Base-by-base conservation (phyloP, 1,140 invertebrate genomes). In the Oreohelix idahoensis region DNA sequence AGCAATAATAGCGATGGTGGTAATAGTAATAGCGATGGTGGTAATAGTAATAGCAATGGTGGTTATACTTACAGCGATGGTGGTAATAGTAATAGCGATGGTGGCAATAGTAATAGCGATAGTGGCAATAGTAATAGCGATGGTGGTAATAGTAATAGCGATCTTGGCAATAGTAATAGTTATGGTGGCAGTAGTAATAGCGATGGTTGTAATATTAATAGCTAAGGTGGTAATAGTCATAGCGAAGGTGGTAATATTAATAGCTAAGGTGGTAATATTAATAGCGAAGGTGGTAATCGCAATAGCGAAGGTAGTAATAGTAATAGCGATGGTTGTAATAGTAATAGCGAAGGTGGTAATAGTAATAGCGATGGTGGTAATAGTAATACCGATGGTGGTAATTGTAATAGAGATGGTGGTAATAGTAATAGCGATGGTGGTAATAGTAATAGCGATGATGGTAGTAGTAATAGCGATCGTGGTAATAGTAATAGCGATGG, bases 271-370 rank as follows among this genome's bases (percentile, higher is more conserved):
- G 20, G 53, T 58, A 58, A 20, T 58, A 58, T 5, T 58, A 58
- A 20, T 58, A 58, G 53, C 20, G 20, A 20, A 11, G 20, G 53
- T 58, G 20, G 53, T 58, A 23, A n/a, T 58, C 5, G 53, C 20
- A 23, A 20, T 58, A 58, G 53, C 20, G 23, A 20, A 11, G 23
- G 53, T 58, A 58, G 53, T 58, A 58, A 20, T 58, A 58, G 53
- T 58, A 42, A 10, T 38, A 58, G 74, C 42, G 17, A 29, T 76
- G 17, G 74, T 39, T 45, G 74, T 42, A 42, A 38, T 76, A 49
- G 74, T 76, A 42, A 38, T 49, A 76, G 74, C 42, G 42, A 26
- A 45, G n/a, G 74, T 76, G n/a, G 29, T 49, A 49, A 17, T 49
- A 58, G 53, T 58, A 23, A n/a, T 58, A 58, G 53, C 20, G 26